These are phyloP conservation scores for Gobio gobio DNA, from an alignment of 2,113 vertebrate genomes.

Conservation along the genomic window DNA sequence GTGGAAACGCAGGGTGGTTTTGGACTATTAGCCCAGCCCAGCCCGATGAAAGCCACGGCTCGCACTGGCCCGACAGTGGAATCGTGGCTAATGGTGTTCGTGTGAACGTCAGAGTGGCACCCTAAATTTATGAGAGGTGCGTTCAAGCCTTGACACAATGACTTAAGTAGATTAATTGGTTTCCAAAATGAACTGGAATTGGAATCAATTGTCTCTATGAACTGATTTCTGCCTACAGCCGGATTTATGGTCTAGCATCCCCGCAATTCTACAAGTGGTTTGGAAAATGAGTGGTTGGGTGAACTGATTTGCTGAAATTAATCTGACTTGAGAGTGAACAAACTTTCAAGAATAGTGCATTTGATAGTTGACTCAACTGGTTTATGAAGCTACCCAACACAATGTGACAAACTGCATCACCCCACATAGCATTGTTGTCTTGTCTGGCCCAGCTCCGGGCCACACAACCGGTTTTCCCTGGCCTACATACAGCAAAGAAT, in stretches of 20 bases:
- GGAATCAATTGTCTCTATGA: neutral
- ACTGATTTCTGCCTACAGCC: neutral
- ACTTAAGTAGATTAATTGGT: neutral
- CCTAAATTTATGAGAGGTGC: neutral
- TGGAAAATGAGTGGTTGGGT: neutral
- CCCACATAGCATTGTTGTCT: neutral
- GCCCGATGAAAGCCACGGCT: too few species aligned
- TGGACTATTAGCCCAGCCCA: too few species aligned
- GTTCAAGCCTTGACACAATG: neutral
- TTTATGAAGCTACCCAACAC: neutral
- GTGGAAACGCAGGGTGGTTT: too few species aligned
- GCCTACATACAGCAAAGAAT: too few species aligned
- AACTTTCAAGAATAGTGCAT: neutral
- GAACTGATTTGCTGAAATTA: neutral
- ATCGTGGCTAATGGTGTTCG: too few species aligned
- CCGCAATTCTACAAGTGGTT: neutral
- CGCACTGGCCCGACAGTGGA: too few species aligned
- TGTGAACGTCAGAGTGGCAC: neutral
- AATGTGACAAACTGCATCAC: neutral
- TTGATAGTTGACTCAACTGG: neutral
- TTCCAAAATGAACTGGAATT: neutral
- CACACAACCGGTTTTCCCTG: too few species aligned
- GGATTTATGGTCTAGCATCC: neutral
- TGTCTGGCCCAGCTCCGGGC: too few species aligned
- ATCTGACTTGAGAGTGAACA: neutral